phyloP scores from a whole-genome alignment of 2,888 invertebrate genomes.

The Biston betularia region DNA sequence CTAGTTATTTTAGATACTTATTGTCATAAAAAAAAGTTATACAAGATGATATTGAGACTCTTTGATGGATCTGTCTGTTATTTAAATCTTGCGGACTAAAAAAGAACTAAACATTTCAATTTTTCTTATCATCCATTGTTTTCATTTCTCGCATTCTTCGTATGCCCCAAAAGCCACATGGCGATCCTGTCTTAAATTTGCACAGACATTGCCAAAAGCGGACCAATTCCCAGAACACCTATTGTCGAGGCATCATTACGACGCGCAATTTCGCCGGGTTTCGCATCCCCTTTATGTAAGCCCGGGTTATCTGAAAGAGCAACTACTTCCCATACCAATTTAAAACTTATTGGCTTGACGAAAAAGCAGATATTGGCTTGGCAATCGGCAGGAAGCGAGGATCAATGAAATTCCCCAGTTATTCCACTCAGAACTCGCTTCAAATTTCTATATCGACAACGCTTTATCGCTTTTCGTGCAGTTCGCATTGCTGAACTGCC shows the following conservation, averaged over 20 bases:
- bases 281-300: slow-evolving; percentile 83
- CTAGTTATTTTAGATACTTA: no score
- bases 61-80: no score
- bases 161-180: slow-evolving; percentile 64
- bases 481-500: slow-evolving; percentile 36
- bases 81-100: neutral
- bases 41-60: no score
- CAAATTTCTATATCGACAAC: slow-evolving; percentile 59
- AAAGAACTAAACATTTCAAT: slow-evolving; percentile 12
- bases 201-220: slow-evolving; percentile 76
- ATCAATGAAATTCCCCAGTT: slow-evolving; percentile 77
- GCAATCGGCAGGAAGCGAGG: slow-evolving; percentile 51
- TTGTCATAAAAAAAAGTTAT: no score
- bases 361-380: slow-evolving; percentile 48
- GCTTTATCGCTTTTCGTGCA: slow-evolving; percentile 57
- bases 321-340: slow-evolving; percentile 34
- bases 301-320: slow-evolving; percentile 69
- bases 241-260: slow-evolving; percentile 77
- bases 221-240: slow-evolving; percentile 76
- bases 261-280: slow-evolving; percentile 79
- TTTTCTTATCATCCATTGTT: slow-evolving; percentile 30
- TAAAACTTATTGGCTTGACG: slow-evolving; percentile 9
- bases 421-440: slow-evolving; percentile 72
- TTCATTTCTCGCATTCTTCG: slow-evolving; percentile 44
- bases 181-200: slow-evolving; percentile 72